phyloP scores from a whole-genome alignment of 2,888 invertebrate species.

The Eupeodes latifasciatus region DNA sequence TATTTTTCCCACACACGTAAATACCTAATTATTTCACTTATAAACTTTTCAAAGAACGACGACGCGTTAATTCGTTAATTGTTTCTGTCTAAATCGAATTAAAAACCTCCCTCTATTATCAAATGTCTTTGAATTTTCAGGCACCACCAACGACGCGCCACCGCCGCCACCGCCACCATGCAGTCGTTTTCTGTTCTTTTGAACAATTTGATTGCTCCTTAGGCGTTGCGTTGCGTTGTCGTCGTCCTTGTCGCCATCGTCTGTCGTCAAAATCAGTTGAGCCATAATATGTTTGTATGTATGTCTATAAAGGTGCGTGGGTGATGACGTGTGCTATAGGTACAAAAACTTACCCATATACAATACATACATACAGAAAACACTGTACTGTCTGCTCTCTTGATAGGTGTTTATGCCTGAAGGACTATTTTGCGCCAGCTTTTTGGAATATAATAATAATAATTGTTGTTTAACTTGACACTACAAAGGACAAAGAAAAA shows the following conservation, averaged over 20 bases:
- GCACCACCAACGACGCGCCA: too few species aligned
- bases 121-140: constrained; percentile 9
- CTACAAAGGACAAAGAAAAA: constrained; percentile 79
- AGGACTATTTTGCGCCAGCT: constrained; percentile 71
- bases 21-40: constrained; percentile 1
- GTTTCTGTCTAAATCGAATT: constrained; percentile 84
- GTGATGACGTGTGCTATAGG: not conserved
- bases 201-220: constrained; percentile 64
- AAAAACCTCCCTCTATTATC: constrained; percentile 79
- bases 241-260: constrained; percentile 38
- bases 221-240: constrained; percentile 37
- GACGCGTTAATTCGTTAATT: constrained; percentile 84
- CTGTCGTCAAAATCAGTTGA: constrained; percentile 24
- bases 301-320: not conserved
- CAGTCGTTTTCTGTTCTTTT: constrained; percentile 3
- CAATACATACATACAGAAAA: too few species aligned
- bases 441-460: constrained; percentile 68
- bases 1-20: not conserved
- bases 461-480: constrained; percentile 80
- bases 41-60: constrained; percentile 79
- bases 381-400: constrained; percentile 62
- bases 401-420: constrained; percentile 78
- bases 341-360: constrained; percentile 32
- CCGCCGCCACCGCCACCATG: too few species aligned
- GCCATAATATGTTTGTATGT: not conserved